Evolutionary conservation across 2,797 vertebrate genomes (phyloP).

Genomic region (Gephyroberyx darwinii): DNA sequence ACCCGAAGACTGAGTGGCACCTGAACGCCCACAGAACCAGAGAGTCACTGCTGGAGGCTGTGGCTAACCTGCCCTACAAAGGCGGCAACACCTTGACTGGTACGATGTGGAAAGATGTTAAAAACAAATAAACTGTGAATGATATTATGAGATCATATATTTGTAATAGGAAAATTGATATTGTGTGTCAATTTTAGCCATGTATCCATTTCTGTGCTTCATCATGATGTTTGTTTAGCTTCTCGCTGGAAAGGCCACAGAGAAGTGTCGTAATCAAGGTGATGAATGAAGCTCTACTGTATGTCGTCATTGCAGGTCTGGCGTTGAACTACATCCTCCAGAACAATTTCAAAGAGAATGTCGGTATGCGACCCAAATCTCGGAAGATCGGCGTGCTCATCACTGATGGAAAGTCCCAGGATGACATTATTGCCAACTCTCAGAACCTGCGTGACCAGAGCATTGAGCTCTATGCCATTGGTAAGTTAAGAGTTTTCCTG

Average conservation of each 20-base stretch:
- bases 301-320: slow-evolving; percentile 79
- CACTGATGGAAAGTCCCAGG: slow-evolving; percentile 98
- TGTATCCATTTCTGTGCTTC: background rate
- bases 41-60: slow-evolving; percentile 88
- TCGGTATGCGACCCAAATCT: slow-evolving; percentile 89
- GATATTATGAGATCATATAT: background rate
- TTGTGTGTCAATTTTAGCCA: background rate
- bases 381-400: slow-evolving; percentile 95
- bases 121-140: background rate
- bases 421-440: slow-evolving; percentile 89
- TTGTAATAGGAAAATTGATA: too few species aligned
- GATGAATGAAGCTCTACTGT: background rate
- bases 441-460: slow-evolving; percentile 86
- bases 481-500: slow-evolving; percentile 74
- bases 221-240: background rate
- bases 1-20: slow-evolving; percentile 98
- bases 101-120: slow-evolving; percentile 56
- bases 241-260: background rate
- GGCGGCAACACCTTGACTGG: slow-evolving; percentile 98
- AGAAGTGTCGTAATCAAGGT: background rate
- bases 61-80: slow-evolving; percentile 96
- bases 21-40: slow-evolving; percentile 88
- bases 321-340: slow-evolving; percentile 94
- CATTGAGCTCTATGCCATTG: slow-evolving; percentile 96
- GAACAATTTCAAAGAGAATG: slow-evolving; percentile 91